Evolutionary conservation across 2,888 invertebrate genomes (phyloP), one percentile per base, ranked within the genome.

Genomic region (Bursaphelenchus okinawaensis): DNA sequence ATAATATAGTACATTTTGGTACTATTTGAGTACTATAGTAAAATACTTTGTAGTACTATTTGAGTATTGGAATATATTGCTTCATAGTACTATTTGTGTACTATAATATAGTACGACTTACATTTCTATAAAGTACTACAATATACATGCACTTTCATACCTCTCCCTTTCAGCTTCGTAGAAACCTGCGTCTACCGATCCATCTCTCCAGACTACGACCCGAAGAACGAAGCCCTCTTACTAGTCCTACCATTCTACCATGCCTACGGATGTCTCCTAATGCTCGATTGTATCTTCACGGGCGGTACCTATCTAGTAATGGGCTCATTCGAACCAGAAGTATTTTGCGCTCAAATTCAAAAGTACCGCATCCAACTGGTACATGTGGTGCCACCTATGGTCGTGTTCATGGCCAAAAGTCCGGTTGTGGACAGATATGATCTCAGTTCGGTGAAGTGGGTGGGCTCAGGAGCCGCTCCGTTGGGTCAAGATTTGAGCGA

Each of bases 351-450:
- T 20, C 9, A 52, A 7, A 65, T 69, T 52, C 22, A 70, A 27
- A 55, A 57, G 12, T 72, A 68, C 40, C 71, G 62, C 22, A 67
- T 52, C 24, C 12, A 51, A 24, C 8, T 54, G 31, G 20, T 51
- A 20, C 29, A 59, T 3, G 22, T 59, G n/a, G 60, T 59, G 3
- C 60, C 60, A 1, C 60, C 60, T 16, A 56, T 56, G 3, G 87
- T 91, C 82, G 87, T 91, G 20, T 88, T 90, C 75, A 86, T 91
- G 84, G 87, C 87, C 0, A 87, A 88, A 65, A 86, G 88, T 81
- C 87, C 88, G 0, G 85, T 87, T 57, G 89, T 90, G 3, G 86
- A 87, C 54, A 87, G 89, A 68, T 91, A 89, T 79, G 89, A 92
- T 83, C 84, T 92, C 65, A 88, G 89, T 0, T 88, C 88, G 8